Evolutionary conservation across 2,113 vertebrate species (phyloP).

Genomic region (Zosterops lateralis): DNA sequence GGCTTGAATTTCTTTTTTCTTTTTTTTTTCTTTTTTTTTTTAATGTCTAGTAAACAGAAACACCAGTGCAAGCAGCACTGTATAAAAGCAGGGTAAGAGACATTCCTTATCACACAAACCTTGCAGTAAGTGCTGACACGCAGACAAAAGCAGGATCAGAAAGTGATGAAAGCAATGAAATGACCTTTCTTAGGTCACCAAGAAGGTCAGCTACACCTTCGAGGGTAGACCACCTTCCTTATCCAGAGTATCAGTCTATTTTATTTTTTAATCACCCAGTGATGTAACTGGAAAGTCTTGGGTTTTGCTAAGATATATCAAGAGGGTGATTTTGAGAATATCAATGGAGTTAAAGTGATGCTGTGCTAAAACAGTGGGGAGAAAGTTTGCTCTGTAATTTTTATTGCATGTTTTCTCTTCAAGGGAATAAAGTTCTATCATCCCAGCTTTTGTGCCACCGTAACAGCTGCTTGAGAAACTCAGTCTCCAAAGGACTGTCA

Average conservation of each 20-base stretch:
- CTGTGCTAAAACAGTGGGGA: neutral
- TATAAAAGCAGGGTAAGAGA: neutral
- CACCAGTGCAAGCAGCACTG: no score
- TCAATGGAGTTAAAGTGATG: neutral
- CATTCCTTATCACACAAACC: neutral
- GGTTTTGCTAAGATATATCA: accelerated
- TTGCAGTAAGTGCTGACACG: neutral
- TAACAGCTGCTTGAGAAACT: neutral
- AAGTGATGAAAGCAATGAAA: neutral
- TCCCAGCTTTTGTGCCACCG: neutral
- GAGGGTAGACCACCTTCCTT: neutral
- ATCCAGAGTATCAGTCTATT: accelerated
- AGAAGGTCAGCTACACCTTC: neutral
- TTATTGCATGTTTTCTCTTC: neutral
- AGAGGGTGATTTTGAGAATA: neutral
- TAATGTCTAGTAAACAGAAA: neutral
- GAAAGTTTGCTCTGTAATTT: neutral
- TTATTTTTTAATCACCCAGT: neutral
- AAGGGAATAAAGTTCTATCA: neutral
- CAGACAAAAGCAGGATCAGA: neutral
- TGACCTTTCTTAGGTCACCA: neutral
- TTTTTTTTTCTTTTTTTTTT: neutral
- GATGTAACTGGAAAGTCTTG: neutral
- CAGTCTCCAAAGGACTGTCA: neutral
- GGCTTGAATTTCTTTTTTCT: neutral